Base-by-base conservation (phyloP, 2,797 vertebrate genomes). In the Menidia menidia region DNA sequence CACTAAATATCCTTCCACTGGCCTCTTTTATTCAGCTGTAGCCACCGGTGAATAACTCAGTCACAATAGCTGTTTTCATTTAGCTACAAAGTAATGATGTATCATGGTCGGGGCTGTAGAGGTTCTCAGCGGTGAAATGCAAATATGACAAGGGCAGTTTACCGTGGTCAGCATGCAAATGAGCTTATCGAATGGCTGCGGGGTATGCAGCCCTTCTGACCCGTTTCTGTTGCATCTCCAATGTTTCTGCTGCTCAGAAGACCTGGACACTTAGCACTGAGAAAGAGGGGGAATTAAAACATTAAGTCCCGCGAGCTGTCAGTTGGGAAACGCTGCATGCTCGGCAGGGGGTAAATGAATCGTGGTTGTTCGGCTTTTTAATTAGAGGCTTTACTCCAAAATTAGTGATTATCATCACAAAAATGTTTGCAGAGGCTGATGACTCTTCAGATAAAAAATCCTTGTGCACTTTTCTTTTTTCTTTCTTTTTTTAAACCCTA, bases 81-180 rank as follows among this genome's bases (percentile, higher is more conserved):
- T 60, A 43, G 64, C 76, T 81, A 84, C 75, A 90, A 84, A 91
- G 80, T 61, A 77, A 83, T 71, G 82, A 89, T 77, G 81, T 86
- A 83, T 88, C 84, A 86, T 42, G 75, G 76, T 70, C 64, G 72
- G 71, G 68, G 73, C 62, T 73, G 64, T 60, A 32, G 68, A 69
- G 70, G n/a, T 70, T 75, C 84, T 78, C 72, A 85, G 73, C 78
- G 85, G 78, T 83, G 82, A 91, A 92, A 92, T 91, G 88, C 84
- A 91, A 87, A 92, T 92, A 78, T 60, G 56, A 71, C 77, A 45
- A 2, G 78, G 73, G 62, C 71, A 77, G 58, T 67, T 56, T 54
- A 52, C 61, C 84, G 78, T 64, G 70, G 54, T 69, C 41, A 63
- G 85, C 80, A 88, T 92, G 79, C 68, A 90, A 77, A 93, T 90